Percentiles rank a stretch among this genome's conserved stretches.
phyloP scores from a whole-genome alignment of 2,113 vertebrate species.

The Axis porcinus region DNA sequence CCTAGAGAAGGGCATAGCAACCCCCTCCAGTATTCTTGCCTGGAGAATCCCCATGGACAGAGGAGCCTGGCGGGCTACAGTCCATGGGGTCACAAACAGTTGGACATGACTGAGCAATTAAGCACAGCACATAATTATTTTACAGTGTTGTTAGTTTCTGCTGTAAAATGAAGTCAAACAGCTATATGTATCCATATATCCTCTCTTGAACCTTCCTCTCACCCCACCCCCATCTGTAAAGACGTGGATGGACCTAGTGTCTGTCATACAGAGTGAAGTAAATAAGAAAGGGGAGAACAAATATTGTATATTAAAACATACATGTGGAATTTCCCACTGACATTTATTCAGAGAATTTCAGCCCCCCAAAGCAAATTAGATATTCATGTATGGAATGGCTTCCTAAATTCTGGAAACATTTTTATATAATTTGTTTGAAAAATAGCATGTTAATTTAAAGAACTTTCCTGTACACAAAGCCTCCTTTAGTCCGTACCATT shows the following conservation, averaged over 20 bases:
- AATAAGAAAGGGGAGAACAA: not conserved
- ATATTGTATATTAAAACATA: not conserved
- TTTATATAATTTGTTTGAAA: not conserved
- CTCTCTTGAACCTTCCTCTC: not conserved
- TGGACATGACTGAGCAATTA: not conserved
- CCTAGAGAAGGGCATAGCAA: not conserved
- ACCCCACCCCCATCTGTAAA: not conserved
- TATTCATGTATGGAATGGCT: not conserved
- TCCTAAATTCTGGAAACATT: not conserved
- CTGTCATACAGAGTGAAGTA: not conserved
- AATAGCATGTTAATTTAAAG: not conserved
- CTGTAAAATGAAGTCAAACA: not conserved
- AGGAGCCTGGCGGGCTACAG: not conserved
- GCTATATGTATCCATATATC: not conserved
- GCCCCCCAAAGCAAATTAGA: not conserved
- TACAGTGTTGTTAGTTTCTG: not conserved
- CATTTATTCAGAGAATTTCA: not conserved
- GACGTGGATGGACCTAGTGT: not conserved
- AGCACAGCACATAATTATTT: not conserved
- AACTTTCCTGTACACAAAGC: not conserved
- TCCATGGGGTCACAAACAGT: not conserved
- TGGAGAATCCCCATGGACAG: not conserved
- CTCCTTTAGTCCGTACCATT: not conserved
- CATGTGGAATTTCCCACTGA: not conserved
- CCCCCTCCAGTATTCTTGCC: not conserved